Conservation (phyloP, 2,888 invertebrate species). For the Drosophila mettleri region DNA sequence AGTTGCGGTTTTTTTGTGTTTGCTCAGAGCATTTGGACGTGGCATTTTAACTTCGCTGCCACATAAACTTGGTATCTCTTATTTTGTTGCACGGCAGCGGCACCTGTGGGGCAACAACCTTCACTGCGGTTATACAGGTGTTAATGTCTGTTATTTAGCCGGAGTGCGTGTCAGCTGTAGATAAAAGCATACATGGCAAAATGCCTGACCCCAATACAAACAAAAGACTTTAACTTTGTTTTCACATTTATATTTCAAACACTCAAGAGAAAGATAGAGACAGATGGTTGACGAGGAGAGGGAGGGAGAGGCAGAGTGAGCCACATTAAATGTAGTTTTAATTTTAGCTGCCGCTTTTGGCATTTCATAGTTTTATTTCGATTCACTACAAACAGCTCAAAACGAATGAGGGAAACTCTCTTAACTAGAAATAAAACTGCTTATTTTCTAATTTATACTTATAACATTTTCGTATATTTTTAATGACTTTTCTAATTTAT, state of each 20-base stretch:
- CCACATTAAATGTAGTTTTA: conserved; percentile 39
- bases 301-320: conserved; percentile 29
- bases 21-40: conserved; percentile 70
- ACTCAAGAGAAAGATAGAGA: conserved; percentile 52
- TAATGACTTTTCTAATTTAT: conserved; percentile 4
- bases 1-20: conserved; percentile 63
- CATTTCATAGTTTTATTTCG: conserved; percentile 36
- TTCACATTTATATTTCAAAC: conserved; percentile 76
- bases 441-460: conserved; percentile 50
- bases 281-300: conserved; percentile 31
- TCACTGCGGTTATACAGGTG: conserved; percentile 66
- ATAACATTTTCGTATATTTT: conserved; percentile 30
- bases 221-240: conserved; percentile 34
- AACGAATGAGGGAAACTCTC: conserved; percentile 12
- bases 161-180: conserved; percentile 60
- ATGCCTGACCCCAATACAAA: conserved; percentile 28
- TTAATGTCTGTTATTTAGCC: conserved; percentile 66
- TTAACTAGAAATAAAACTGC: conserved; percentile 40
- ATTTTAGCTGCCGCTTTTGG: conserved; percentile 44
- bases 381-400: conserved; percentile 47
- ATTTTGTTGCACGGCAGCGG: conserved; percentile 39
- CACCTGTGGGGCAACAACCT: conserved; percentile 51
- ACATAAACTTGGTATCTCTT: conserved; percentile 51
- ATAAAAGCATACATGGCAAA: conserved; percentile 50
- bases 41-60: conserved; percentile 60